A percentile compares a stretch with the other conserved stretches of the same genome.
phyloP scores from a whole-genome alignment of 2,113 vertebrate genomes.

The Myrmecophaga tridactyla region DNA sequence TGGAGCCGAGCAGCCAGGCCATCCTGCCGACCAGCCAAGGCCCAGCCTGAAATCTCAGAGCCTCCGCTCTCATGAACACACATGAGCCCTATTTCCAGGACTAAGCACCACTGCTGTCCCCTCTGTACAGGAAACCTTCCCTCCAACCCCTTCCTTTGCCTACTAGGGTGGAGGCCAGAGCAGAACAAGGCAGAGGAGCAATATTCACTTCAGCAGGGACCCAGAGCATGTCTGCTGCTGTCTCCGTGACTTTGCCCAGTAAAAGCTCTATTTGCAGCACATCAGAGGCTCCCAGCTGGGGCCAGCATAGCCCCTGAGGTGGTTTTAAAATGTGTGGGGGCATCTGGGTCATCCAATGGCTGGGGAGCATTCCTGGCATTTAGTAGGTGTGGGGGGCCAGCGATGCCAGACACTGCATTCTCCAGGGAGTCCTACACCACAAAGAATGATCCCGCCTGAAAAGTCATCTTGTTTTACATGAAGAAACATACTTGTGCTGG shows the following conservation, averaged over 20 bases:
- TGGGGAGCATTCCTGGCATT: background rate
- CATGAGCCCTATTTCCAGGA: background rate
- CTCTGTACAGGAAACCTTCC: background rate
- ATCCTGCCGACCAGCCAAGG: too few species aligned
- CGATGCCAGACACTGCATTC: background rate
- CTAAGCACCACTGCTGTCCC: background rate
- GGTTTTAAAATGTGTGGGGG: background rate
- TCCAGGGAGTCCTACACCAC: background rate
- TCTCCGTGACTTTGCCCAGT: background rate
- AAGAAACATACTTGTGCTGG: background rate
- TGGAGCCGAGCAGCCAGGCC: background rate
- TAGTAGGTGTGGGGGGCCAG: background rate
- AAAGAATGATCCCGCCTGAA: background rate
- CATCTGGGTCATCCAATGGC: background rate
- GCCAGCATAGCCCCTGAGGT: background rate
- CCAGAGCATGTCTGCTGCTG: rapidly evolving
- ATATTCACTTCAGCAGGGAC: background rate
- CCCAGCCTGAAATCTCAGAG: background rate
- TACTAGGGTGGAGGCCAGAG: background rate
- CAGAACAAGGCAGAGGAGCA: too few species aligned
- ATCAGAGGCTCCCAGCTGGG: background rate
- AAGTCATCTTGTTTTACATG: background rate
- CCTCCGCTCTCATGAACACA: background rate
- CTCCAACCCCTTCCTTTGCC: background rate
- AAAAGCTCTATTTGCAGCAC: background rate